Evolutionary conservation across 92 coral and sea anemone species (phyloP).

Genomic region (Parazoanthus swiftii): DNA sequence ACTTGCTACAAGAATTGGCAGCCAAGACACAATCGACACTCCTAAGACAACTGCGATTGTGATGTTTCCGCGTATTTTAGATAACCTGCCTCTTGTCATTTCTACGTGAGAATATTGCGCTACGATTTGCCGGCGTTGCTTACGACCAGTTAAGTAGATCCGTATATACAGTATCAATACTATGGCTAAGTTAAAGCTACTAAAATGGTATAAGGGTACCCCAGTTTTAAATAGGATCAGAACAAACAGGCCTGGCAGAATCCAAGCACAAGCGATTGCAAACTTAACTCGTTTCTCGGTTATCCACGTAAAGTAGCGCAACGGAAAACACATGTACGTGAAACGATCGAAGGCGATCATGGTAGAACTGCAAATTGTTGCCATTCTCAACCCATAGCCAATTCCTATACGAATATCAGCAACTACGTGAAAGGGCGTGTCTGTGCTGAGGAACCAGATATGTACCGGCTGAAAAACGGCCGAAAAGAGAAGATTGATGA

Average conservation of each 20-base stretch:
- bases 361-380: neutral
- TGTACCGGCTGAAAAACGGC: neutral
- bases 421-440: neutral
- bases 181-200: neutral
- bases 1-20: neutral
- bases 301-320: constrained; percentile 10
- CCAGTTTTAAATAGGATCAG: neutral
- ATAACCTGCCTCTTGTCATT: neutral
- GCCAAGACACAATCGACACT: neutral
- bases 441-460: neutral
- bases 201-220: neutral
- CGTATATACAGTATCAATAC: neutral
- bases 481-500: neutral
- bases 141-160: constrained; percentile 4
- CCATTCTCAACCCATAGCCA: neutral
- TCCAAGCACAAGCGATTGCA: neutral
- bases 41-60: neutral
- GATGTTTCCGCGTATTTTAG: neutral
- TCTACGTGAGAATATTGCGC: neutral
- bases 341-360: constrained; percentile 21
- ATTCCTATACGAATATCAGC: neutral
- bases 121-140: neutral
- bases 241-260: neutral
- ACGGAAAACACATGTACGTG: constrained; percentile 7
- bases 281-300: neutral